Base-by-base conservation (phyloP, 2,797 vertebrate genomes). In the Synanceia verrucosa region DNA sequence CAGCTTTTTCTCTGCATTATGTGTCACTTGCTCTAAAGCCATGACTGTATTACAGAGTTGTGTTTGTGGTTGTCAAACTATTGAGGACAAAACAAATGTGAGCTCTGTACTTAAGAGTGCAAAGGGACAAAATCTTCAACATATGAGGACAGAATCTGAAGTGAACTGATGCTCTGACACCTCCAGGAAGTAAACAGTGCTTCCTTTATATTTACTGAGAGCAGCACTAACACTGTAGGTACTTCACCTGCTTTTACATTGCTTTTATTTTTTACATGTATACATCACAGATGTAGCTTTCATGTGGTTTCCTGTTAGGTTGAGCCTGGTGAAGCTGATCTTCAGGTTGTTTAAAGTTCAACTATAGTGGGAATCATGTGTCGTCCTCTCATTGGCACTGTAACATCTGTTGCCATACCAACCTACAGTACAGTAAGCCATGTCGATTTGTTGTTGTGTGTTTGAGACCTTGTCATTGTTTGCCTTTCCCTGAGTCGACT, bases 11-110 rank as follows among this genome's bases (percentile, higher is more conserved):
- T 43, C 36, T 51, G 43, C 56, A 26, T 55, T 34, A 4, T 36
- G 67, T 65, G 37, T 66, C 65, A 72, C 50, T 57, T 29, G 66
- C 68, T 75, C 53, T 53, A 64, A 78, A 79, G 74, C 70, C 78
- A 76, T 82, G 70, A 33, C 56, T 48, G 8, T 57, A 18, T 56
- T 56, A 21, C 53, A 26, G 37, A 5, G 16, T 9, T 18, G 16
- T 24, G 56, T 41, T 21, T 14, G 7, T 37, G 36, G 39, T 18
- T 29, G 33, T 55, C 31, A 29, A 9, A 41, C 39, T 41, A 41
- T 41, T 41, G 39, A 41, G 39, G 39, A 41, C 18, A 41, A 12
- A 41, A 41, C 39, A 41, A 41, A 41, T n/a, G 16, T n/a, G 39
- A 41, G 36, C 13, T 18, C 21, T 24, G 9, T 37, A 44, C 12